These are phyloP conservation scores for Ostrea denselamellosa DNA, from an alignment of 1,140 invertebrate genomes.

Conservation along the genomic window DNA sequence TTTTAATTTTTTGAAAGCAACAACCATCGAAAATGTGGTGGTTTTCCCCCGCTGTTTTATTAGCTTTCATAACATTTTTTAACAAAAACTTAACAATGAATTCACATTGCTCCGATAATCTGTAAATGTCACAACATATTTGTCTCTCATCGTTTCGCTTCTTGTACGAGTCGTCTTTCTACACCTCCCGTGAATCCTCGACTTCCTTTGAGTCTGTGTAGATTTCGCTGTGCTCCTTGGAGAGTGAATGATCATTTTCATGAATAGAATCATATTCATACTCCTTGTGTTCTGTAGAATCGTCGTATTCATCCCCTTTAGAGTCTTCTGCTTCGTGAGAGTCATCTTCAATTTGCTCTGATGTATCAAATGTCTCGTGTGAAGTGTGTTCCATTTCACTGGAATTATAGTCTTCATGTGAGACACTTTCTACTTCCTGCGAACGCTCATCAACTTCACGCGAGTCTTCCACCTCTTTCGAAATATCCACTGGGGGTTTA, in stretches of 20 bases:
- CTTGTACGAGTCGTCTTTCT: background rate
- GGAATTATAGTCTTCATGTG: background rate
- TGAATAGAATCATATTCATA: too few relatives aligned
- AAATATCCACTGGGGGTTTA: background rate
- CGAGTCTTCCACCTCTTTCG: background rate
- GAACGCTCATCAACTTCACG: background rate
- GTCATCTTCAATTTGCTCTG: background rate
- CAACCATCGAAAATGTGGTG: too few relatives aligned
- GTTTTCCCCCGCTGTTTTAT: too few relatives aligned
- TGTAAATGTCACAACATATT: too few relatives aligned
- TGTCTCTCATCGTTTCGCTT: background rate
- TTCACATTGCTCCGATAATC: too few relatives aligned
- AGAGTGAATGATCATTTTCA: background rate
- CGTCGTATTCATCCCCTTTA: background rate
- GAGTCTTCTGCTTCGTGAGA: background rate
- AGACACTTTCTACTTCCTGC: background rate
- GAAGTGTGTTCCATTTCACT: background rate
- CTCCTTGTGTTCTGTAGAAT: background rate
- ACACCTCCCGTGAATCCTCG: conserved; percentile 13
- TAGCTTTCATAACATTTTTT: too few relatives aligned
- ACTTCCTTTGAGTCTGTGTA: background rate
- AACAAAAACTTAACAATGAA: too few relatives aligned
- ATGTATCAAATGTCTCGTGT: background rate
- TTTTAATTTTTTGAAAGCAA: too few relatives aligned
- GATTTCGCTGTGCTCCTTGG: background rate